These are phyloP conservation scores for Diplolepis rosae DNA, from an alignment of 2,888 invertebrate species.

Conservation along the genomic window DNA sequence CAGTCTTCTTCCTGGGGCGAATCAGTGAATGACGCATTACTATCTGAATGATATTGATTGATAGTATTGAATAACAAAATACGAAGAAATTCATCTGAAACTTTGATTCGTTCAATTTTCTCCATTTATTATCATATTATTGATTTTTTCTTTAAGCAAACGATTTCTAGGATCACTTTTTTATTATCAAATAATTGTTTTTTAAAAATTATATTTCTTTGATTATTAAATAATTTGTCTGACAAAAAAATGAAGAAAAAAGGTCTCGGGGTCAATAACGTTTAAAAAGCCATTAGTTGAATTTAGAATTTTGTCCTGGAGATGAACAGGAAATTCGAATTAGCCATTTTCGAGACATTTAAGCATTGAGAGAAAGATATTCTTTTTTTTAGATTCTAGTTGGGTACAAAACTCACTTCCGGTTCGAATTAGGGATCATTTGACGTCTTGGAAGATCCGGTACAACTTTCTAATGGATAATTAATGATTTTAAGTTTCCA, in stretches of 20 bases:
- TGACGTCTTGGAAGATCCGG: not conserved
- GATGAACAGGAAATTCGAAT: not conserved
- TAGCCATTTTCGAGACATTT: not conserved
- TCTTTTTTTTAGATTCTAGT: not conserved
- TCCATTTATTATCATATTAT: not conserved
- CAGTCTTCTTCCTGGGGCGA: not conserved
- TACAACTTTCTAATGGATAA: not conserved
- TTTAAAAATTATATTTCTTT: not conserved
- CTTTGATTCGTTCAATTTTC: not conserved
- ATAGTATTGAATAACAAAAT: not conserved
- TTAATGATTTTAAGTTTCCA: not conserved
- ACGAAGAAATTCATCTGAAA: not conserved
- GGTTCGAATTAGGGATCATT: not conserved
- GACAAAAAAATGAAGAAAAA: too few species aligned
- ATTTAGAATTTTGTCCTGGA: not conserved
- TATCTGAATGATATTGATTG: slow-evolving; percentile 17
- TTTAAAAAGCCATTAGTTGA: not conserved
- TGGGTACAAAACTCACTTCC: not conserved
- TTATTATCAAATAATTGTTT: not conserved
- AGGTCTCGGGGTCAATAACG: too few species aligned
- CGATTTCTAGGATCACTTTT: not conserved
- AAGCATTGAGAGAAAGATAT: not conserved
- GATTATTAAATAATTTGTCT: not conserved
- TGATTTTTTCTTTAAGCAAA: not conserved
- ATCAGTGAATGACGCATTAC: slow-evolving; percentile 19